Conservation (phyloP, 1,140 invertebrate species). For the Venturia canescens region DNA sequence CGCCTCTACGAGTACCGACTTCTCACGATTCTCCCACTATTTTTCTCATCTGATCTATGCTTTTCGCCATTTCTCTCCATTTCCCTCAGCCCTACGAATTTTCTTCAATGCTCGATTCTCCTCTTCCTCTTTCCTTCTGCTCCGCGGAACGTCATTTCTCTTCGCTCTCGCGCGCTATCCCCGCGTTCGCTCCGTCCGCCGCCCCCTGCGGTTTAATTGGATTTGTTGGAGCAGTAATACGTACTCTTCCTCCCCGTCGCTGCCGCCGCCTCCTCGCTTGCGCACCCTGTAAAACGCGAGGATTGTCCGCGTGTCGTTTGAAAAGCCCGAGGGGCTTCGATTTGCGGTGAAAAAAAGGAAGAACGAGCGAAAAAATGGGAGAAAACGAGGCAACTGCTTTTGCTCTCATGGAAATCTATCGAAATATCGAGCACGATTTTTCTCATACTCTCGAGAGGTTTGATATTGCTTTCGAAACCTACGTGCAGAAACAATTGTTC, state of each 20-base stretch:
- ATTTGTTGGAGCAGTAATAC: slow-evolving; percentile 56
- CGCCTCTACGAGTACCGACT: neutral
- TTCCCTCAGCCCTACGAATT: neutral
- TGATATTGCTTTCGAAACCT: neutral
- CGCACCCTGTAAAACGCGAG: neutral
- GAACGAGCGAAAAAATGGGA: too few species aligned
- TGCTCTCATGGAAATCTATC: neutral
- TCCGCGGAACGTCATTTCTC: slow-evolving; percentile 26
- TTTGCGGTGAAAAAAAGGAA: slow-evolving; percentile 10
- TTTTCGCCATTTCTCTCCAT: slow-evolving; percentile 25
- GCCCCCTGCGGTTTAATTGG: slow-evolving; percentile 63
- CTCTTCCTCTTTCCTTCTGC: slow-evolving; percentile 44
- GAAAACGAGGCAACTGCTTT: too few species aligned
- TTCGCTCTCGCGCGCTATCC: too few species aligned
- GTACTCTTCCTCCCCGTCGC: neutral
- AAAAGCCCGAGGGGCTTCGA: neutral
- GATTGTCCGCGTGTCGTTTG: neutral
- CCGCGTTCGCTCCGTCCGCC: too few species aligned
- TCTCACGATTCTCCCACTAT: neutral
- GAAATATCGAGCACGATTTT: neutral
- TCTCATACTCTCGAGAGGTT: neutral
- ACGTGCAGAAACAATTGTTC: too few species aligned
- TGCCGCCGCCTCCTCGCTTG: neutral
- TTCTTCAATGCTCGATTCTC: neutral
- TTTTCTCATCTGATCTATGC: slow-evolving; percentile 17